Conservation (phyloP, 2,113 vertebrate species). For the Chrysochloris asiatica region DNA sequence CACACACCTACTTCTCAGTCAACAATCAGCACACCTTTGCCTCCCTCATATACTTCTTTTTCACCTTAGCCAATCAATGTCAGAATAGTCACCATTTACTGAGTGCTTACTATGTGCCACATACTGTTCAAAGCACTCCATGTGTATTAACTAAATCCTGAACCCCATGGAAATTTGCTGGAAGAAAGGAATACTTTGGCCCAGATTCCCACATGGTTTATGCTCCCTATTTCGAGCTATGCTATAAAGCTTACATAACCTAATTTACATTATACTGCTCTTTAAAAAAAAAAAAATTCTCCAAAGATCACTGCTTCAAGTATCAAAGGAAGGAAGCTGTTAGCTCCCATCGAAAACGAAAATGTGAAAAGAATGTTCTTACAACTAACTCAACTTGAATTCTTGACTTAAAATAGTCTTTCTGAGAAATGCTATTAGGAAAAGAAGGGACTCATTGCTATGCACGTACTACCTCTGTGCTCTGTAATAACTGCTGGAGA, state of each 20-base stretch:
- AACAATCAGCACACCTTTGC: neutral
- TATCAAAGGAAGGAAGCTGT: slow-evolving; percentile 72
- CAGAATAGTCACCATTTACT: neutral
- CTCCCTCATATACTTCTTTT: neutral
- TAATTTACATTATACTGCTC: slow-evolving; percentile 64
- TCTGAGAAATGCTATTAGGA: slow-evolving; percentile 33
- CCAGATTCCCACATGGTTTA: slow-evolving; percentile 52
- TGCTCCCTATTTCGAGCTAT: slow-evolving; percentile 58
- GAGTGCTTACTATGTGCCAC: neutral
- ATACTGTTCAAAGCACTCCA: neutral
- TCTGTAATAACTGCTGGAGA: neutral
- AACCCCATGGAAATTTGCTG: neutral
- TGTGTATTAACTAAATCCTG: neutral
- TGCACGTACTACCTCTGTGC: neutral
- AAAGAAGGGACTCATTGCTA: neutral
- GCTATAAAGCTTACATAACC: slow-evolving; percentile 68
- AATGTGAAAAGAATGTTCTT: slow-evolving; percentile 59
- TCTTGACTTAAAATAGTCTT: slow-evolving; percentile 38
- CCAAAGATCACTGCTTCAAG: slow-evolving; percentile 64
- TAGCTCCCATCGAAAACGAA: slow-evolving; percentile 56
- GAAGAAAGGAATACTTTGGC: slow-evolving; percentile 36
- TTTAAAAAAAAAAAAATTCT: slow-evolving; percentile 51
- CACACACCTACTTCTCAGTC: neutral
- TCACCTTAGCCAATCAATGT: too few species aligned
- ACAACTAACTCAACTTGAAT: slow-evolving; percentile 40